Conservation (phyloP, 2,888 invertebrate genomes). For the Mimachlamys varia region DNA sequence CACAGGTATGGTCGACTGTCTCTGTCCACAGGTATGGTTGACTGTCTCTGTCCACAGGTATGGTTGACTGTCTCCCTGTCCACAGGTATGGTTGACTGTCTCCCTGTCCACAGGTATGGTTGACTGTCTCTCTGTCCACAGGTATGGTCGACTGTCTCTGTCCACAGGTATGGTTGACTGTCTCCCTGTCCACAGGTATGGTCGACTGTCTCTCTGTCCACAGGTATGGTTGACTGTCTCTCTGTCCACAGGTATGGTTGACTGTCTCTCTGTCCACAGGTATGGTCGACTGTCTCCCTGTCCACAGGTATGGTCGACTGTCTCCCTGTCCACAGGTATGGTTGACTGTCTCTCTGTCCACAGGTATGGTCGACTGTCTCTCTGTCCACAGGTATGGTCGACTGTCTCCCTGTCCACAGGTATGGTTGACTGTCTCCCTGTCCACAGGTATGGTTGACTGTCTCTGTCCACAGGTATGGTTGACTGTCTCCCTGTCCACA, state of each 20-base stretch:
- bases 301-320: slow-evolving; percentile 54
- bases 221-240: slow-evolving; percentile 56
- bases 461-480: slow-evolving; percentile 50
- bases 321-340: slow-evolving; percentile 50
- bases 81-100: slow-evolving; percentile 53
- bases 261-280: slow-evolving; percentile 53
- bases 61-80: slow-evolving; percentile 54
- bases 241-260: slow-evolving; percentile 51
- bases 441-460: slow-evolving; percentile 53
- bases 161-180: slow-evolving; percentile 53
- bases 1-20: slow-evolving; percentile 54
- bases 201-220: slow-evolving; percentile 53
- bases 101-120: slow-evolving; percentile 51
- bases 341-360: slow-evolving; percentile 52
- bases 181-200: slow-evolving; percentile 50
- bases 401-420: slow-evolving; percentile 53
- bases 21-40: slow-evolving; percentile 52
- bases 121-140: slow-evolving; percentile 52
- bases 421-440: slow-evolving; percentile 53
- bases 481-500: slow-evolving; percentile 52
- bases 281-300: slow-evolving; percentile 54
- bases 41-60: slow-evolving; percentile 52
- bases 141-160: slow-evolving; percentile 55
- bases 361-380: slow-evolving; percentile 56
- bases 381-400: slow-evolving; percentile 51